These are phyloP conservation scores for Branchellion lobata DNA, from an alignment of 2,888 invertebrate genomes.

Conservation along the genomic window DNA sequence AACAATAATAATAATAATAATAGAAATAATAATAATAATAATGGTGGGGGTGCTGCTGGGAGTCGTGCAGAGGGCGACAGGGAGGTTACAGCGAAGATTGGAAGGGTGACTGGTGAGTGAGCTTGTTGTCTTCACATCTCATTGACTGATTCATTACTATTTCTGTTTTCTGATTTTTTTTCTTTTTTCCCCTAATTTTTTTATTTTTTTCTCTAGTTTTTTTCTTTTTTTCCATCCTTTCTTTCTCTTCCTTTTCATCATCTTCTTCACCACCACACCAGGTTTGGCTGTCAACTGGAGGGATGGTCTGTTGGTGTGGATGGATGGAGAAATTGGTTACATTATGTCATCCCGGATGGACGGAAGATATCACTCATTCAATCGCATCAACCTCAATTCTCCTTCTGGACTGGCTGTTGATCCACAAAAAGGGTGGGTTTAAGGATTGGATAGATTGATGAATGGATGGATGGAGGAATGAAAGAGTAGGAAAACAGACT, in stretches of 20 bases:
- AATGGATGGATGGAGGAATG: no score
- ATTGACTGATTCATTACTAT: neutral
- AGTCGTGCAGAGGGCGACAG: neutral
- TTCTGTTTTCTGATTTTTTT: no score
- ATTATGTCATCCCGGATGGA: constrained; percentile 39
- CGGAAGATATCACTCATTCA: constrained; percentile 38
- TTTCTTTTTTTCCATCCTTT: no score
- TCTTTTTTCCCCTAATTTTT: no score
- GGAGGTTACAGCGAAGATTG: neutral
- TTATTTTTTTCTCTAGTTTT: no score
- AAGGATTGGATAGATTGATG: neutral
- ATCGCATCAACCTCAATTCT: neutral
- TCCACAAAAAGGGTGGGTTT: constrained; percentile 20
- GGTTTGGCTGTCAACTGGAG: constrained; percentile 41
- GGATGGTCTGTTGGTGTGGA: constrained; percentile 33
- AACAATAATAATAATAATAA: neutral
- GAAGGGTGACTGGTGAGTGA: neutral
- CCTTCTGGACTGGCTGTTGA: constrained; percentile 25
- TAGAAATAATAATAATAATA: no score
- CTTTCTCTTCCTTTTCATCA: no score
- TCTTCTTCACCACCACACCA: no score
- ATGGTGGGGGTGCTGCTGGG: neutral
- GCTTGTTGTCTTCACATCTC: no score
- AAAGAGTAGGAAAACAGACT: no score
- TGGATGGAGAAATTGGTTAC: constrained; percentile 19